Base-by-base conservation (phyloP, 2,113 vertebrate species). In the Corythaixoides concolor region DNA sequence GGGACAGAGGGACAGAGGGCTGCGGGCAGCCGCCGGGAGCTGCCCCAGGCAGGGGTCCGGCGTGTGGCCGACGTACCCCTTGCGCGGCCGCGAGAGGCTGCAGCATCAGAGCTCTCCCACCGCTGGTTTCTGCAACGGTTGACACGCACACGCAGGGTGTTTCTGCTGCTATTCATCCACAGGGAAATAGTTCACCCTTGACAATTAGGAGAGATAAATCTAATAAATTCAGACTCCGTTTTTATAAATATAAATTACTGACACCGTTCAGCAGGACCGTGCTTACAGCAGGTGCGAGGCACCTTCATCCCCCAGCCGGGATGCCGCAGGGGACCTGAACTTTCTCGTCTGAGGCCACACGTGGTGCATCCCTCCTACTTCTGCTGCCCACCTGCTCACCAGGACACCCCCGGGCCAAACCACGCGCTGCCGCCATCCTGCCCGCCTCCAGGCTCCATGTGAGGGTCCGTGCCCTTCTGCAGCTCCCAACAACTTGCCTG, bases 181-280 rank as follows among this genome's bases (percentile, higher is more conserved):
- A 28, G 90, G 64, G 93, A 93, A 96, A 90, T 59, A 86, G 63
- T 37, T 94, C 85, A 84, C 83, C 76, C 93, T 63, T 84, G 79
- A 92, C 85, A 96, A 96, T 93, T 91, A 94, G 68, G 67, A 85
- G 80, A 91, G 63, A 82, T 23, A 96, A 96, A 85, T 62, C 85
- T 80, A 91, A 85, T 56, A 91, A 91, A 94, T 85, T 28, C 50
- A 90, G 95, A 64, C 62, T 94, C 56, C 15, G 4, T 39, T 82
- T 94, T 82, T 85, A 89, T 66, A 76, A 88, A 84, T 76, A 82
- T 32, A 73, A 69, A 73, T 67, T 55, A 69, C 85, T 37, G 75
- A 62, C 28, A 20, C 47, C 8, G 30, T 23, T 74, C 52, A 47
- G 21, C 53, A 80, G 67, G 88, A 68, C 78, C 0, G 0, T 2